Base-by-base conservation (phyloP, 2,888 invertebrate genomes). In the Ochropacha duplaris region DNA sequence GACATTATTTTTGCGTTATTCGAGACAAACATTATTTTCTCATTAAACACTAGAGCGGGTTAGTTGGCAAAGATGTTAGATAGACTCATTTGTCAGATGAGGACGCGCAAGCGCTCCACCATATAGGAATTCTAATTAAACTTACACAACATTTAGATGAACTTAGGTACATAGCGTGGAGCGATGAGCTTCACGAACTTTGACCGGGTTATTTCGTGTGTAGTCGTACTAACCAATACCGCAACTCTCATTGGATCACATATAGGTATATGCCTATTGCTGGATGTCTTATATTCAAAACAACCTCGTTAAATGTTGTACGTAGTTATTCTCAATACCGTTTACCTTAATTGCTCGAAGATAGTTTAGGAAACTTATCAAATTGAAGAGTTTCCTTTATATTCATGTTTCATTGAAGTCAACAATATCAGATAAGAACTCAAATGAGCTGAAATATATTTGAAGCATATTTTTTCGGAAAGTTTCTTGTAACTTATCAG, bases 51-150 rank as follows among this genome's bases (percentile, higher is more conserved):
- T 44, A 55, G 49, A 49, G 28, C 28, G 49, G 44, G 26, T 39
- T 39, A 34, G 54, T 22, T 54, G 22, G 44, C 22, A 8, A 55
- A 28, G 49, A 26, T 22, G 26, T 44, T 28, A 6, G 79, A 81
- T 82, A 74, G 77, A 79, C 79, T 81, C 78, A 83, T 83, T 83
- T 81, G 83, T 84, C 78, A 83, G 79, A 79, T 76, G 71, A 73
- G 71, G 76, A 60, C 65, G 66, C 67, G 68, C 69, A 64, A 62
- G 72, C 72, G 71, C 71, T 65, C 69, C 72, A 66, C 72, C 72
- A 67, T 79, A 76, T 76, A 76, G 84, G 84, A 84, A 84, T 86
- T 84, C 85, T 84, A 86, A 85, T 86, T 86, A 85, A 86, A 86
- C 79, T 86, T 86, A 84, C 79, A 82, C 83, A 83, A 79, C 84